Percentiles rank a stretch among this genome's conserved stretches.
Evolutionary conservation across 2,888 invertebrate genomes (phyloP).

Genomic region (Bellardia pandia): DNA sequence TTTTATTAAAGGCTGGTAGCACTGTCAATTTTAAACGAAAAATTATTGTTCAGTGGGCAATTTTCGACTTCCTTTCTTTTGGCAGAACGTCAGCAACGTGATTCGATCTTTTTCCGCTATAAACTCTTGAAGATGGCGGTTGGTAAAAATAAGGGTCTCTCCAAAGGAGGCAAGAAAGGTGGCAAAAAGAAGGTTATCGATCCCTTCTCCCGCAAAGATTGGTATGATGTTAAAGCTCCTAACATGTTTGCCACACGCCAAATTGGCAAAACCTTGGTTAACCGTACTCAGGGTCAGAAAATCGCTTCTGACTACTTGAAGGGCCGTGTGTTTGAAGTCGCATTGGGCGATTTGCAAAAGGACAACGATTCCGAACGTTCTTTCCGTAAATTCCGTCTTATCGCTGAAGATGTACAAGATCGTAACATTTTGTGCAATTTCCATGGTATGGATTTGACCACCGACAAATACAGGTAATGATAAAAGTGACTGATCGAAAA

Average conservation of each 20-base stretch:
- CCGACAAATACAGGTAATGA: too few species aligned
- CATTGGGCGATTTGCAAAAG: too few species aligned
- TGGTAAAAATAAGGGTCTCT: constrained; percentile 98
- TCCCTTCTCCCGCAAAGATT: constrained; percentile 99
- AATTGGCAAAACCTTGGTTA: constrained; percentile 99
- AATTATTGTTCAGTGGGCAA: constrained; percentile 74
- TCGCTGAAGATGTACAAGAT: too few species aligned
- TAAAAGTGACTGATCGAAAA: too few species aligned
- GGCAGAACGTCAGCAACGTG: constrained; percentile 79
- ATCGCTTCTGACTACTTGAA: too few species aligned
- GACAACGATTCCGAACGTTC: too few species aligned
- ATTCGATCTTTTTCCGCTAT: constrained; percentile 82
- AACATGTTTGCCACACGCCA: constrained; percentile 98
- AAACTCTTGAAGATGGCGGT: constrained; percentile 85
- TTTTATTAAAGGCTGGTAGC: constrained; percentile 21
- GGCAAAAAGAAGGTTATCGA: constrained; percentile 99
- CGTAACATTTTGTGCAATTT: constrained; percentile 96
- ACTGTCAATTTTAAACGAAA: constrained; percentile 56
- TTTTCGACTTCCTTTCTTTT: constrained; percentile 75
- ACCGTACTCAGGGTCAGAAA: constrained; percentile 98
- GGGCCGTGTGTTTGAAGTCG: too few species aligned
- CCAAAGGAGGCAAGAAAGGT: constrained; percentile 99
- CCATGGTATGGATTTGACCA: too few species aligned
- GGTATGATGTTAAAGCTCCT: constrained; percentile 99
- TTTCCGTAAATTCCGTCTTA: too few species aligned